These are phyloP conservation scores for Napeogenes sylphis DNA, from an alignment of 2,888 invertebrate species.

Conservation along the genomic window DNA sequence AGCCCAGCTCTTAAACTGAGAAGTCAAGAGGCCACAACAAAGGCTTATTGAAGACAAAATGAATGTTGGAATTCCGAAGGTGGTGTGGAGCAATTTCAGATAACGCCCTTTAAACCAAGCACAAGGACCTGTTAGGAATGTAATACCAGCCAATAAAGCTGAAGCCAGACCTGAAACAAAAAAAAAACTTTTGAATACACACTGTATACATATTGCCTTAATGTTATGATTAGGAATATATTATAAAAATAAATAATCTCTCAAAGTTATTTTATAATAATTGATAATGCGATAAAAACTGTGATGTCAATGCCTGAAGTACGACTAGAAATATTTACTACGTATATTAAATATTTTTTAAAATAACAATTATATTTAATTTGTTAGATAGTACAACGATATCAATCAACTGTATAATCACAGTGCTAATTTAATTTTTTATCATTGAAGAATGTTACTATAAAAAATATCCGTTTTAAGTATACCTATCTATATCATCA, in stretches of 20 bases:
- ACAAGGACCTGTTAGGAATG: constrained; percentile 36
- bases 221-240: not conserved
- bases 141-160: constrained; percentile 31
- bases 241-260: not conserved
- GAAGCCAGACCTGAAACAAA: constrained; percentile 42
- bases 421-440: not conserved
- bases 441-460: not conserved
- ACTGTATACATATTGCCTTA: no score
- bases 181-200: not conserved
- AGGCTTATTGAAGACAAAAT: constrained; percentile 43
- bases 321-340: not conserved
- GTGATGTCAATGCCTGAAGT: not conserved
- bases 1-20: constrained; percentile 41
- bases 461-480: no score
- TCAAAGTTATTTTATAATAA: not conserved
- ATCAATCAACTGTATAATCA: no score
- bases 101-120: constrained; percentile 26
- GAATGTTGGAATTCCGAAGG: constrained; percentile 46
- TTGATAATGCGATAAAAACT: not conserved
- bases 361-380: no score
- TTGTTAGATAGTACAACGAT: no score
- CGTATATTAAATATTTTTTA: not conserved
- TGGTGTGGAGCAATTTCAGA: constrained; percentile 38
- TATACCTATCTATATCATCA: no score
- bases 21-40: constrained; percentile 36